Evolutionary conservation across 2,113 vertebrate genomes (phyloP), one percentile per base, ranked within the genome.

Genomic region (Carassius gibelio): DNA sequence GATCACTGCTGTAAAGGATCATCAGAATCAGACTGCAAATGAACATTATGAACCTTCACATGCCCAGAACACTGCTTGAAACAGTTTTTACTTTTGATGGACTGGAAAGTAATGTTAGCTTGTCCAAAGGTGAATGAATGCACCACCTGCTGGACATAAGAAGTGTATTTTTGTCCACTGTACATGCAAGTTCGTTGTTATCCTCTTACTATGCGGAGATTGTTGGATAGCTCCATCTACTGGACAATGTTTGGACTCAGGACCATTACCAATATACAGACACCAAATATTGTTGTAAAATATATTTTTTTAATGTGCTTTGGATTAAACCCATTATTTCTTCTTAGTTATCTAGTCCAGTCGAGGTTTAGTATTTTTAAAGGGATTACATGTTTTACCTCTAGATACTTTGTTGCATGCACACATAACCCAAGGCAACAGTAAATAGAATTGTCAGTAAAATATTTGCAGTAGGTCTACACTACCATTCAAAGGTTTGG

Each of bases 161-260:
- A 30, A 26, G n/a, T 76, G 14, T 34, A 48, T 75, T 26, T 62
- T 6, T 62, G 6, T 45, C 3, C 19, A 7, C 38, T 38, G 36
- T 4, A 38, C 52, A 59, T 77, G 8, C 8, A 57, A 77, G 38
- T 74, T 19, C 4, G 42, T 42, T 11, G 19, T 36, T 52, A 23
- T 3, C n/a, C 21, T 15, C 6, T 75, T 36, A 9, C 19, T 21
- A 17, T 85, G n/a, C 50, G n/a, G 52, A 59, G 34, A 8, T 59
- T 23, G 55, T 55, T 15, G 52, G 68, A 84, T 50, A 30, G 38
- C 61, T 38, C 75, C 66, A 83, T 79, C 75, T 87, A 64, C 42
- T 84, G 75, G 66, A 78, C 75, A 64, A 21, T 59, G 9, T n/a
- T n/a, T 38, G 7, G 34, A 78, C 55, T 2, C 14, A 19, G 23